Conservation (phyloP, 2,888 invertebrate species). For the Troides aeacus region DNA sequence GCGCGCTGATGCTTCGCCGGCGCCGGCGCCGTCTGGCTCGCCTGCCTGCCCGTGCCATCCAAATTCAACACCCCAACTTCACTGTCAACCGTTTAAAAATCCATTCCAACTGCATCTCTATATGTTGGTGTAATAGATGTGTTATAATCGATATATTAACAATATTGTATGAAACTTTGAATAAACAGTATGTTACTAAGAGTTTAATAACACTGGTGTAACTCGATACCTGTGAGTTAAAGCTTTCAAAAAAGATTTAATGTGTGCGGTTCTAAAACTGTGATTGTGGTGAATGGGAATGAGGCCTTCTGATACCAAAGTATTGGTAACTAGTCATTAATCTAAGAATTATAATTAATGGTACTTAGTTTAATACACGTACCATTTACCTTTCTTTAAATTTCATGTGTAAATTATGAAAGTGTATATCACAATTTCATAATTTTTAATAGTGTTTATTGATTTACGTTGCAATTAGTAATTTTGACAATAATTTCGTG, state of each 20-base stretch:
- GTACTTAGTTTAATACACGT: slow-evolving; percentile 36
- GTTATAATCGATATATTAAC: too few species aligned
- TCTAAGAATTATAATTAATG: slow-evolving; percentile 24
- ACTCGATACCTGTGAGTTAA: background rate
- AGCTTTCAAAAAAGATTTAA: slow-evolving; percentile 25
- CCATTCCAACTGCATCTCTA: background rate
- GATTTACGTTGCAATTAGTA: slow-evolving; percentile 27
- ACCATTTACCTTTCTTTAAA: slow-evolving; percentile 29
- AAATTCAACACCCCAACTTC: slow-evolving; percentile 43
- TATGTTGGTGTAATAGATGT: background rate
- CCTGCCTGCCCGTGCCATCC: slow-evolving; percentile 63
- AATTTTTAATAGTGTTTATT: slow-evolving; percentile 18
- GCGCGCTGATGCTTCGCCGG: slow-evolving; percentile 69
- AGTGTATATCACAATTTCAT: background rate
- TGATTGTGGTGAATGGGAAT: background rate
- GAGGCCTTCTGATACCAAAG: slow-evolving; percentile 26
- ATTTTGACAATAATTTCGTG: slow-evolving; percentile 38
- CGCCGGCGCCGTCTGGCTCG: slow-evolving; percentile 60
- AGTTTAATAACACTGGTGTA: background rate
- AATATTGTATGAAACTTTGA: background rate
- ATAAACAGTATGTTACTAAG: background rate
- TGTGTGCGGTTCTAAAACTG: background rate
- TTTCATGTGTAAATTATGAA: slow-evolving; percentile 5
- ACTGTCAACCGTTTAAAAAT: slow-evolving; percentile 43
- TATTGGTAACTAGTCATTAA: slow-evolving; percentile 28